Evolutionary conservation across 2,888 invertebrate species (phyloP), one percentile per base, ranked within the genome.

Genomic region (Allophyes oxyacanthae): DNA sequence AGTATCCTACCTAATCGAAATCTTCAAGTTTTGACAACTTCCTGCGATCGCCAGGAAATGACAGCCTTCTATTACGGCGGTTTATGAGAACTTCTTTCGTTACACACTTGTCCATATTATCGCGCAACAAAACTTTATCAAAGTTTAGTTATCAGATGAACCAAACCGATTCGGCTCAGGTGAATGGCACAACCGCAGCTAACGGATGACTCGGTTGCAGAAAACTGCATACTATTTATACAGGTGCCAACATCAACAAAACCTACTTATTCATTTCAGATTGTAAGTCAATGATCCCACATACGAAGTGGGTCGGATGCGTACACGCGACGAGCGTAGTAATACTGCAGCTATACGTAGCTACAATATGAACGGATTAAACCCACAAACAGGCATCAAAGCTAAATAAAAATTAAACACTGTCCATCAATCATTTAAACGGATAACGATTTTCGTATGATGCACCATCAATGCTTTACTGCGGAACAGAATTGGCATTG

Each of bases 261-360:
- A 43, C 64, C 62, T 74, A 72, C 70, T 72, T 76, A 62, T 72
- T 69, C 54, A 53, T 66, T 74, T 62, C 54, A 57, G 58, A 55
- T 59, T 67, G 57, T 59, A 64, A 71, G 79, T 80, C 79, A 78
- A 72, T 72, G 79, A 72, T 77, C 79, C 56, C 52, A 36, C 42
- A 25, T 55, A 44, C 57, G 64, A 69, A 64, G 54, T 55, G 66
- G 71, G 67, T 72, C 64, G 68, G 62, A 54, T 64, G 64, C 50
- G 61, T 56, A 55, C 53, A 58, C 57, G 38, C 50, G 42, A 41
- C 38, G 63, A 61, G 50, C 56, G 37, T 56, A 52, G 20, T 3
- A 20, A 20, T 20, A 4, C 20, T 3, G 20, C 2, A 20, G 6
- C 20, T 28, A 40, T 43, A 48, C 36, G 34, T 34, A 26, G 13